phyloP scores from a whole-genome alignment of 1,140 invertebrate genomes.

The Dinoponera quadriceps region DNA sequence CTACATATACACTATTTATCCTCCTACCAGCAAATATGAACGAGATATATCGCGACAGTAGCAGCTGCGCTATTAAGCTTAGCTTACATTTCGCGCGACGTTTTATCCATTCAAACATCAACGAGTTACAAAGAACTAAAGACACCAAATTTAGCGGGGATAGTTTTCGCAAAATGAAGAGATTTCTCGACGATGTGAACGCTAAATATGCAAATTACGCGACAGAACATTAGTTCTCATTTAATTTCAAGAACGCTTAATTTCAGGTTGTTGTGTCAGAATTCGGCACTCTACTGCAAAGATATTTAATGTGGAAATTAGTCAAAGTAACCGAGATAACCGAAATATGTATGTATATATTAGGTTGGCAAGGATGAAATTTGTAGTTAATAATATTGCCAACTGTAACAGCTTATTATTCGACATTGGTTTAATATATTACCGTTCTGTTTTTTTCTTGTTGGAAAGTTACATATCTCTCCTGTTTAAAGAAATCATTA shows the following conservation, averaged over 20 bases:
- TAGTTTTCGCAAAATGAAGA: not conserved
- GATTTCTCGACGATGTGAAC: not conserved
- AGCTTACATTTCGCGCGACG: not conserved
- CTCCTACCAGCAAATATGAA: not conserved
- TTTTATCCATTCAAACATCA: not conserved
- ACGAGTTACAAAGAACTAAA: not conserved
- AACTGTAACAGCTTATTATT: too few species aligned
- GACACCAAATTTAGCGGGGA: not conserved
- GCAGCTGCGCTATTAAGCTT: not conserved
- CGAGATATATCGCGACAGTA: not conserved
- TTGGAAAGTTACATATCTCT: too few species aligned
- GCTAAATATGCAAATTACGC: not conserved
- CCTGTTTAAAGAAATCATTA: too few species aligned
- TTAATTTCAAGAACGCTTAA: constrained; percentile 8
- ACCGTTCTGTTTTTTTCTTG: too few species aligned
- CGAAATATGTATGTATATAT: too few species aligned
- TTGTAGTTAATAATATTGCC: too few species aligned
- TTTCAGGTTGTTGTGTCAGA: not conserved
- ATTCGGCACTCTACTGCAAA: not conserved
- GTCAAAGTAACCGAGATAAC: not conserved
- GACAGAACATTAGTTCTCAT: not conserved
- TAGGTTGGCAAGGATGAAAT: too few species aligned
- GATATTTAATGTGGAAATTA: not conserved
- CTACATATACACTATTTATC: constrained; percentile 10
- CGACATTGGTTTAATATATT: too few species aligned